phyloP scores from a whole-genome alignment of 2,113 vertebrate genomes.

The Bungarus multicinctus region DNA sequence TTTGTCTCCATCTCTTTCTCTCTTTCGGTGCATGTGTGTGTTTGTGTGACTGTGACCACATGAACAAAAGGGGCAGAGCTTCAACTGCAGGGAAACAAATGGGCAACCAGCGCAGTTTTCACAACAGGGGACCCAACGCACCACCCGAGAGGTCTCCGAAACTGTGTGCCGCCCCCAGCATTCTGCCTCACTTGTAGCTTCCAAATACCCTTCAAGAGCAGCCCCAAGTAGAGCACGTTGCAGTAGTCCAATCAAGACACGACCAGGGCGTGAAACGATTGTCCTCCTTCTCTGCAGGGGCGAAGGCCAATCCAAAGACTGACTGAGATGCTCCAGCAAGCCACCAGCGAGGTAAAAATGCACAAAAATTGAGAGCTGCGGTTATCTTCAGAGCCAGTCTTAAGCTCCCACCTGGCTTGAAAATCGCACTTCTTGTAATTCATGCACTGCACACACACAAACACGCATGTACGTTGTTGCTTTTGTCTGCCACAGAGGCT shows the following conservation, averaged over 20 bases:
- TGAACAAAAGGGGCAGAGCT: neutral
- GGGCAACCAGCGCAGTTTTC: neutral
- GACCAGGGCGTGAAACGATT: neutral
- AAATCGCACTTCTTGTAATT: neutral
- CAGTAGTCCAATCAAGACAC: neutral
- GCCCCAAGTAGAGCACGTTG: neutral
- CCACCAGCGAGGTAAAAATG: neutral
- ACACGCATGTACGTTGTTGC: too few species aligned
- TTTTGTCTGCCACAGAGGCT: neutral
- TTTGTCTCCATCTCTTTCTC: too few species aligned
- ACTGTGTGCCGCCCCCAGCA: neutral
- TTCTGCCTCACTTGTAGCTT: neutral
- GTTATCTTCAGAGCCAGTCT: neutral
- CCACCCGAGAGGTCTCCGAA: too few species aligned
- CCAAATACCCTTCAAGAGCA: neutral
- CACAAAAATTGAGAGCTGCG: neutral
- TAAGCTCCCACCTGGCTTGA: neutral
- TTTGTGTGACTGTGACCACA: neutral
- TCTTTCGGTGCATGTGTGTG: too few species aligned
- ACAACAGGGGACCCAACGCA: neutral
- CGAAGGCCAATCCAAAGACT: neutral
- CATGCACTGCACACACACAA: accelerated
- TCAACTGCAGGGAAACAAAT: neutral
- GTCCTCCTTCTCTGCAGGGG: neutral
- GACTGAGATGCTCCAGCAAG: neutral